Evolutionary conservation across 1,140 invertebrate species (phyloP), one percentile per base, ranked within the genome.

Genomic region (Neodiprion virginianus): DNA sequence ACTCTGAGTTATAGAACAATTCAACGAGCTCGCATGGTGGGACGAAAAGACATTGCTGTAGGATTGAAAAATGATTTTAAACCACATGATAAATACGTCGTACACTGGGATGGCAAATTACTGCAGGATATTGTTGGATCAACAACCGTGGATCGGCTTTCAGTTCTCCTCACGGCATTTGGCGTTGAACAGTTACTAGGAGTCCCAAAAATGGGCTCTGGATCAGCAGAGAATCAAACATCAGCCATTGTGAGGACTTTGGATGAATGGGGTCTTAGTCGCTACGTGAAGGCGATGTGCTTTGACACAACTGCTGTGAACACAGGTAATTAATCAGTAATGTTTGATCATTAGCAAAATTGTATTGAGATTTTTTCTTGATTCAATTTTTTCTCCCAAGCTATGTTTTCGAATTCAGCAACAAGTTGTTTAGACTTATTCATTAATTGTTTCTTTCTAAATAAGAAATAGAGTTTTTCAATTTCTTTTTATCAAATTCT

Each of bases 301-400:
- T 83, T 79, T 68, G 82, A 83, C 73, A 83, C 79, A 14, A 80
- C 79, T 74, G 72, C 79, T 53, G 67, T 67, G 8, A 83, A 82
- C 71, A 81, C 79, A 67, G 79, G 79, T 76, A 73, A 50, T 72
- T 40, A n/a, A n/a, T n/a, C n/a, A n/a, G n/a, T n/a, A n/a, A n/a
- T n/a, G n/a, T n/a, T n/a, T n/a, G n/a, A n/a, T n/a, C n/a, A n/a
- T n/a, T n/a, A n/a, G n/a, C n/a, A n/a, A n/a, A n/a, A n/a, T n/a
- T n/a, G n/a, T n/a, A n/a, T n/a, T n/a, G n/a, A n/a, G n/a, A n/a
- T n/a, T n/a, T n/a, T n/a, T n/a, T n/a, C n/a, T n/a, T n/a, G n/a
- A n/a, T n/a, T n/a, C n/a, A n/a, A n/a, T n/a, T n/a, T n/a, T n/a
- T n/a, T n/a, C n/a, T n/a, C n/a, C n/a, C n/a, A n/a, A n/a, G n/a